Evolutionary conservation across 2,888 invertebrate species (phyloP), one percentile per base, ranked within the genome.

Genomic region (Zygogramma bicolorata): DNA sequence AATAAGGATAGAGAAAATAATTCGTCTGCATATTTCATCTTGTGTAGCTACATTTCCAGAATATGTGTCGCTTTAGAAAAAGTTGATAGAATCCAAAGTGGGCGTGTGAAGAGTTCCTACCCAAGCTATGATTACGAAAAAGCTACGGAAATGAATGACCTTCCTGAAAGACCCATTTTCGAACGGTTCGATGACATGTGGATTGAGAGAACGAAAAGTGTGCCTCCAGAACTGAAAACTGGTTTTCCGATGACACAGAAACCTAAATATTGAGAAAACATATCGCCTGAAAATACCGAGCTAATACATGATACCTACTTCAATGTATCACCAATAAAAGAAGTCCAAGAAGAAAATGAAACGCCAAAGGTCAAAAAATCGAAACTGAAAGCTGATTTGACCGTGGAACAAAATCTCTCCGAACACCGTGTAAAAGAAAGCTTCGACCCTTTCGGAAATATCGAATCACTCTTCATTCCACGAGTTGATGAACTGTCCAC

Each of bases 1-100:
- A 81, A 81, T 57, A 73, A 18, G 18, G 74, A 81, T 7, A 73
- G 80, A 46, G 67, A 69, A 63, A 79, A 81, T 63, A 76, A 79
- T 65, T 71, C 76, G 7, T 66, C 63, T 15, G 75, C 67, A 13
- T 82, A 74, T 57, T 59, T 69, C 3, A 61, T 81, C 7, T 18
- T 80, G 22, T 70, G 78, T 27, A 77, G 75, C 13, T 76, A 70
- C 34, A 53, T 81, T 8, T 70, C 65, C 38, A 78, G 73, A 68
- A 80, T 79, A 25, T 73, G 73, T 18, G 59, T 62, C 25, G 73
- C 75, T 7, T 57, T 81, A 27, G 70, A 70, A n/a, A 22, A 66
- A 27, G 40, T 77, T n/a, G 74, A 78, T 10, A 40, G 31, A 10
- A 10, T n/a, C n/a, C 15, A n/a, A 10, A 8, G 8, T 25, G 25